Conservation (phyloP, 2,888 invertebrate species). For the Pherbina coryleti region DNA sequence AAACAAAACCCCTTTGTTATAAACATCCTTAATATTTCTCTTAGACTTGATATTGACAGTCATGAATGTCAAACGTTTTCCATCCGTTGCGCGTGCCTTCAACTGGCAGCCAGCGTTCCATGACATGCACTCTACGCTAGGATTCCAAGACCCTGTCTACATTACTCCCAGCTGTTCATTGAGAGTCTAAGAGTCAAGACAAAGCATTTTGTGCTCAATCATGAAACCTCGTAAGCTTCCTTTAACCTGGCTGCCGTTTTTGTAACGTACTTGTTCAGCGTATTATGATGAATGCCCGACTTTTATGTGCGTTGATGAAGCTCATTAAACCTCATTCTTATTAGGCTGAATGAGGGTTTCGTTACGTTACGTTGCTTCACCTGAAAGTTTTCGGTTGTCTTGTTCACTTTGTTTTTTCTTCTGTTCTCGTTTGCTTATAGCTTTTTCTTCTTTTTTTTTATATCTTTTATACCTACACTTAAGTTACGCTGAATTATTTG, state of each 20-base stretch:
- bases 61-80: too few relatives aligned
- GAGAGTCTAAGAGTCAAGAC: neutral
- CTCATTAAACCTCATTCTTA: conserved; percentile 10
- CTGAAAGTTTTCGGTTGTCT: neutral
- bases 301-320: neutral
- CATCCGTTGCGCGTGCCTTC: too few relatives aligned
- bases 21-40: too few relatives aligned
- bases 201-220: neutral
- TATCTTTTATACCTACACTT: neutral
- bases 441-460: neutral
- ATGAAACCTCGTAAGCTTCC: neutral
- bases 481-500: neutral
- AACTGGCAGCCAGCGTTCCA: neutral
- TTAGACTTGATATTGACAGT: too few relatives aligned
- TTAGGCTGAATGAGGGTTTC: too few relatives aligned
- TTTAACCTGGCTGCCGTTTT: neutral
- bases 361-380: too few relatives aligned
- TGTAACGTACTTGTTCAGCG: neutral
- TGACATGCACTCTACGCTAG: neutral
- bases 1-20: too few relatives aligned
- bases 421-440: neutral
- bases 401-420: neutral
- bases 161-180: neutral
- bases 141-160: neutral
- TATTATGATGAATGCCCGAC: conserved; percentile 12